phyloP scores from a whole-genome alignment of 2,888 invertebrate species.

The Rhorus exstirpatorius region DNA sequence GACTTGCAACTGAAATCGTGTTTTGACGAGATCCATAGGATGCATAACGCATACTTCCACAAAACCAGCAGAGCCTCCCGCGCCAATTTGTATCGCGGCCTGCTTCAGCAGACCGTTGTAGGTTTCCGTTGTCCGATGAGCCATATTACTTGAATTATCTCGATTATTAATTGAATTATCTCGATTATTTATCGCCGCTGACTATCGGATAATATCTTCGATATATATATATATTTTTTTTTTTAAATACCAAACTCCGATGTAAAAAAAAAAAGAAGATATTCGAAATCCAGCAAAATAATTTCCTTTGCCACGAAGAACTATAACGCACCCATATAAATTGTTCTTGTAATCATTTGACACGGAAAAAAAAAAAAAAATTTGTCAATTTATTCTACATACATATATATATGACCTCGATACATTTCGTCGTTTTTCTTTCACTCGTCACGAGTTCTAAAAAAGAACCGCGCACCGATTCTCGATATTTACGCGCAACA shows the following conservation, averaged over 20 bases:
- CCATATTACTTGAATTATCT: conserved; percentile 55
- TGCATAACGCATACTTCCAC: conserved; percentile 98
- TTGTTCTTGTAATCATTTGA: conserved; percentile 19
- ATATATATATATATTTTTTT: too few relatives aligned
- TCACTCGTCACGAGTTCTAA: too few relatives aligned
- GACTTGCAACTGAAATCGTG: conserved; percentile 93
- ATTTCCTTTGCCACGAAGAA: too few relatives aligned
- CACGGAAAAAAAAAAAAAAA: too few relatives aligned
- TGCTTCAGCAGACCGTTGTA: conserved; percentile 87
- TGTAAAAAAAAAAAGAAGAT: not conserved
- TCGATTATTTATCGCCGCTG: conserved; percentile 10
- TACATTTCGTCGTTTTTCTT: too few relatives aligned
- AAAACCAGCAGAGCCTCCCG: conserved; percentile 96
- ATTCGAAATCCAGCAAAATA: too few relatives aligned
- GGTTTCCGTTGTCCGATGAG: conserved; percentile 53
- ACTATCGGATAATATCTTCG: too few relatives aligned
- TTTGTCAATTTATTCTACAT: too few relatives aligned
- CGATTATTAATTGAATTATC: conserved; percentile 3
- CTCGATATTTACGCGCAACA: too few relatives aligned
- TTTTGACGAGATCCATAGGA: conserved; percentile 97
- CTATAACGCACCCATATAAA: too few relatives aligned
- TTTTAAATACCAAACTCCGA: not conserved
- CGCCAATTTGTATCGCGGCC: conserved; percentile 93
- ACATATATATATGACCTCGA: too few relatives aligned
- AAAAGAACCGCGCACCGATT: too few relatives aligned